Base-by-base conservation (phyloP, 2,888 invertebrate species). In the Cheilosia urbana region DNA sequence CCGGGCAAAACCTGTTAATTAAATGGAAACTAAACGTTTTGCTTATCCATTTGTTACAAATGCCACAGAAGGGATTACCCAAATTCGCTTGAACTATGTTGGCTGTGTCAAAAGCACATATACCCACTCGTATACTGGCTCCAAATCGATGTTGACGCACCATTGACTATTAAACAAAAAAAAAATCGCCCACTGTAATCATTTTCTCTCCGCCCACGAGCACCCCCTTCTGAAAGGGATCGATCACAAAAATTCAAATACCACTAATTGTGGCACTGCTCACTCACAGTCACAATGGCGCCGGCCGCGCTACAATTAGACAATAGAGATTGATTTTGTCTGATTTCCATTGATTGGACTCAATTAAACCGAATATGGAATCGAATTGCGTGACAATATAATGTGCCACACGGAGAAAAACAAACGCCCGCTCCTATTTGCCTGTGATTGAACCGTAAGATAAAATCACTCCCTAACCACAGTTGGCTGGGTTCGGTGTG, bases 321-420 rank as follows among this genome's bases (percentile, higher is more conserved):
- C 85, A 85, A 85, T 72, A 76, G 76, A 72, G 72, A 81, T 85
- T 85, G 81, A 85, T 85, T 85, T 68, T 72, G 76, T 66, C 81
- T 81, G 85, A 85, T 85, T 85, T 77, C 55, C 81, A 85, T 85
- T 85, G 85, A 85, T 85, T 85, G 81, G 68, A 81, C 81, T 85
- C 85, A 81, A 85, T 85, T 85, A 72, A 81, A 72, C n/a, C 68
- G 76, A 72, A 80, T 27, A 27, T 76, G 80, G 71, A 80, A 85
- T 81, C 72, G 85, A 76, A 72, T 85, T 81, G 85, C 85, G 85
- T 85, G 85, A 85, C 85, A 85, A 77, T 45, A 60, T 27, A 60
- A 77, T 63, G 65, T 66, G 55, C 55, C 47, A 21, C 19, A 21
- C 4, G 30, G 17, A 60, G 17, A 60, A 53, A 49, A 27, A 53